phyloP scores from a whole-genome alignment of 2,113 vertebrate species.

The Periophthalmodon schlosseri region DNA sequence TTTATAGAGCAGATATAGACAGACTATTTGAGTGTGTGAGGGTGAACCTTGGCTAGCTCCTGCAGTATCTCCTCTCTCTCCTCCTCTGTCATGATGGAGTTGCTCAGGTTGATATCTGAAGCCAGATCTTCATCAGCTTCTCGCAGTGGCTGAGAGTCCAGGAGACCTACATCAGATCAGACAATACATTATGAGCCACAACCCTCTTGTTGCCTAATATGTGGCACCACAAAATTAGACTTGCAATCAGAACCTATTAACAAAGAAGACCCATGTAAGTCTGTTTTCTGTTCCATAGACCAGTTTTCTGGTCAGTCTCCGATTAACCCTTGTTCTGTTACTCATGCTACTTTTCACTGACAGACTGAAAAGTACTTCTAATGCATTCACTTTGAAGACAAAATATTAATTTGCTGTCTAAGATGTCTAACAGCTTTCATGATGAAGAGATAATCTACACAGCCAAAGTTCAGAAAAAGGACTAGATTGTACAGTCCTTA shows the following conservation, averaged over 20 bases:
- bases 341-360: no score
- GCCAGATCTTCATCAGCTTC: conserved; percentile 85
- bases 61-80: conserved; percentile 89
- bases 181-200: not conserved
- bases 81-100: conserved; percentile 85
- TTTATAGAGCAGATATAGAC: not conserved
- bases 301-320: no score
- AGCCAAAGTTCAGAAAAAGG: no score
- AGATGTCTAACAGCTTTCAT: no score
- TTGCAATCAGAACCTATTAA: not conserved
- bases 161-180: conserved; percentile 79
- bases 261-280: no score
- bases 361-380: no score
- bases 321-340: no score
- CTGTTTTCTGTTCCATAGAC: no score
- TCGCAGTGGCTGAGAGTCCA: conserved; percentile 84
- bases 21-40: not conserved
- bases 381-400: no score
- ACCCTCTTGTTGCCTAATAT: not conserved
- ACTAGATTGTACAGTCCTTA: no score
- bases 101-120: conserved; percentile 82
- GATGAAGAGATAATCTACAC: no score
- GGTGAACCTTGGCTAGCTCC: conserved; percentile 86
- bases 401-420: no score
- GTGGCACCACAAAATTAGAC: not conserved